Evolutionary conservation across 2,888 invertebrate genomes (phyloP), one percentile per base, ranked within the genome.

Genomic region (Archaeoteleia sp.): DNA sequence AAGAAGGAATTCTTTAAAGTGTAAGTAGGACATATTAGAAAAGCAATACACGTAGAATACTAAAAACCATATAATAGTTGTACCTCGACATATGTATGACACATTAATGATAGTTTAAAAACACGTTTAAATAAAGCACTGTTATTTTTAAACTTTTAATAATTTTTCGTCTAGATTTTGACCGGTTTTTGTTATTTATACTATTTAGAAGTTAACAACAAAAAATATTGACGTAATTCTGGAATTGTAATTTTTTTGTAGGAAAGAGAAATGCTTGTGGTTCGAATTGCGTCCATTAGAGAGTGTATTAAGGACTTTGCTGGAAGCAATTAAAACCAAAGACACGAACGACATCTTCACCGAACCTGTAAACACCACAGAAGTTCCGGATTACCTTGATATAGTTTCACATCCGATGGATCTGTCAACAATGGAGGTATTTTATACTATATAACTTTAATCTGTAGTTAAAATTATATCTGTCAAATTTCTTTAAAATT

Each of bases 341-440:
- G 98, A 98, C 85, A 89, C 91, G 9, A 91, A 93, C 70, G 93
- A 95, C 75, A 94, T 97, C 68, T 98, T 98, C 86, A 91, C 92
- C 0, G 95, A 97, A 80, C 98, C 98, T 0, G 98, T 98, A 0
- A 95, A 97, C 81, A 88, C 92, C 20, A 90, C 90, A 35, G 94
- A 95, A 88, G 94, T 97, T 6, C 95, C 95, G 8, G 97, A 97
- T 85, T 98, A 98, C 86, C 89, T 92, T 53, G 90, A 93, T 7
- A 92, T 95, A 39, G 94, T 96, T 1, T 89, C 91, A 46, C 88
- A 92, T 55, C 96, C 96, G 0, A 96, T 96, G 94, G 95, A 96
- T 86, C 87, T 97, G 65, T 91, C 92, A 23, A 95, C 94, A 0
- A 98, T 99, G 95, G 89, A 91, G 67, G 88, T 81, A 69, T 12